Conservation (phyloP, 2,797 vertebrate genomes). For the Crenichthys baileyi region DNA sequence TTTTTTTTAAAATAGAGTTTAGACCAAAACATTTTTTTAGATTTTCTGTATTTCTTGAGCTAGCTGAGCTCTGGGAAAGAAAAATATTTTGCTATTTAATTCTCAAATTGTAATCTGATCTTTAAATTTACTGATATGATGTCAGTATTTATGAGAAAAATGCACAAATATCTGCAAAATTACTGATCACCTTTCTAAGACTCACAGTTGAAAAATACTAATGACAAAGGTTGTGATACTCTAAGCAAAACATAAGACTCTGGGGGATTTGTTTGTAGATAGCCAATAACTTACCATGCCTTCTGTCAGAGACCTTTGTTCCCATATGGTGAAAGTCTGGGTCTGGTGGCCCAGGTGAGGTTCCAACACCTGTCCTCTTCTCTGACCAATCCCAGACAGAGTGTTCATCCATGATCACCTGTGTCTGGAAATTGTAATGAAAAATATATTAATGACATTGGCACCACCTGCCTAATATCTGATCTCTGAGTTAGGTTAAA, state of each 20-base stretch:
- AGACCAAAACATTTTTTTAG: neutral
- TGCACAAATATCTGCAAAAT: neutral
- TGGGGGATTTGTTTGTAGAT: neutral
- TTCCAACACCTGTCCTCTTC: conserved; percentile 43
- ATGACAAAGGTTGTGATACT: neutral
- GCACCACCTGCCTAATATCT: too few relatives aligned
- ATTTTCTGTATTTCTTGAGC: neutral
- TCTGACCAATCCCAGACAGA: conserved; percentile 27
- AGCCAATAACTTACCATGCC: conserved; percentile 24
- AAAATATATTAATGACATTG: neutral
- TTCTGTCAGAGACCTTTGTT: conserved; percentile 10
- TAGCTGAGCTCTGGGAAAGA: neutral
- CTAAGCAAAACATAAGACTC: neutral
- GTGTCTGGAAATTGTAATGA: conserved; percentile 20
- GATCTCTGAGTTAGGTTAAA: too few relatives aligned
- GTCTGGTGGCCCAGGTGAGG: conserved; percentile 58
- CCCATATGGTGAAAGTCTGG: conserved; percentile 11
- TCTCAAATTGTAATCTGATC: too few relatives aligned
- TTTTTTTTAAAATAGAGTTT: neutral
- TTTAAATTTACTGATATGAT: too few relatives aligned
- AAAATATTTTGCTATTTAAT: too few relatives aligned
- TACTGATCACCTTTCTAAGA: neutral
- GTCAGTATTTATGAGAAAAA: neutral
- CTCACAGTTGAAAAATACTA: neutral
- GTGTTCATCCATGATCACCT: conserved; percentile 37